Evolutionary conservation across 2,797 vertebrate genomes (phyloP), one percentile per base, ranked within the genome.

Genomic region (Muscicapa comitata): DNA sequence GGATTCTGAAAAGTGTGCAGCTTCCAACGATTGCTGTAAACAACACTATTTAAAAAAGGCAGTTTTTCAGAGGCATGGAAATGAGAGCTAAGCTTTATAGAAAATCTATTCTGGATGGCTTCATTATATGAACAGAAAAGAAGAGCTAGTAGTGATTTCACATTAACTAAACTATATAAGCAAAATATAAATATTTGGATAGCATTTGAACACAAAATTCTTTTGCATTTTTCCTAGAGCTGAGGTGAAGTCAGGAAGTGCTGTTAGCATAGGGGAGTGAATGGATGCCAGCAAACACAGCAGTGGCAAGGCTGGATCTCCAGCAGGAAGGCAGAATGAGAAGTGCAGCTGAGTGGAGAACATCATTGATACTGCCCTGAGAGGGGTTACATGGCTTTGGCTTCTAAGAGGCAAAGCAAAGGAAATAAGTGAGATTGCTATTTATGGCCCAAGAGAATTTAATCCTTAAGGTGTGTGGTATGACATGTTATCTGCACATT

Each of bases 101-200:
- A 66, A 80, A 90, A 86, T 92, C 82, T 74, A n/a, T 88, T 74
- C 67, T 86, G 24, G 13, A 67, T 90, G 37, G 53, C 38, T 77
- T 92, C 17, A 28, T 62, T 71, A 80, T 90, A 61, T 72, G 45
- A 43, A 74, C 70, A 67, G 38, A 63, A 59, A 80, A 88, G 29
- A 77, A 62, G 43, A 75, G 12, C 61, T 61, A 23, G 12, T 78
- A 70, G 37, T 71, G 59, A 77, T 88, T 94, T 93, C 31, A 33
- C 25, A 54, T 88, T 83, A 92, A 76, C 24, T 85, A 63, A 79
- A 71, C 55, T 57, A 45, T 80, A 71, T 74, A 78, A 92, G 70
- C 42, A 86, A 91, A 93, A 80, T 62, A 65, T 11, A 90, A 93
- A 71, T 68, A 88, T 82, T 89, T 92, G 47, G 65, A 61, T 87